Conservation (phyloP, 2,888 invertebrate genomes). For the Tuberolachnus salignus region DNA sequence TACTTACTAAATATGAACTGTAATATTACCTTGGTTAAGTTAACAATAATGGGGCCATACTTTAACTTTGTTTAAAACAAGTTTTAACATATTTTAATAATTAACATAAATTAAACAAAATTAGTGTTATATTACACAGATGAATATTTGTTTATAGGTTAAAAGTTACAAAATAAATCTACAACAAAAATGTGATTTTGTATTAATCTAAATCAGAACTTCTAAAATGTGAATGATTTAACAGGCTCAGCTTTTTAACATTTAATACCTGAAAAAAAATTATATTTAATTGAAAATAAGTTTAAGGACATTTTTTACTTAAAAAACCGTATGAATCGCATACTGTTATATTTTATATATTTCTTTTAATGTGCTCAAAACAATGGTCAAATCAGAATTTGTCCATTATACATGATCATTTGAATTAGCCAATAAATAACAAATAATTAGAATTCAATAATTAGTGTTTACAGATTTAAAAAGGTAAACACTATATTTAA, state of each 20-base stretch:
- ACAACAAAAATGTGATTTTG: neutral
- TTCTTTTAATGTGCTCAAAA: neutral
- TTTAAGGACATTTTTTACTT: neutral
- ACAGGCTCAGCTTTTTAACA: slow-evolving; percentile 48
- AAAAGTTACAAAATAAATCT: neutral
- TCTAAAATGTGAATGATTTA: slow-evolving; percentile 53
- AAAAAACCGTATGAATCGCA: neutral
- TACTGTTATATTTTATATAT: neutral
- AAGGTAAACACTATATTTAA: too few relatives aligned
- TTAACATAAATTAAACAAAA: too few relatives aligned
- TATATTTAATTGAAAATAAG: neutral
- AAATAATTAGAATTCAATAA: too few relatives aligned
- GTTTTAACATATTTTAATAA: too few relatives aligned
- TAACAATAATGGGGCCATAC: too few relatives aligned
- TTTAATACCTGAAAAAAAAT: slow-evolving; percentile 47
- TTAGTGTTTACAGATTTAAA: too few relatives aligned
- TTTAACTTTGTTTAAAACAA: too few relatives aligned
- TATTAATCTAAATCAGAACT: slow-evolving; percentile 37
- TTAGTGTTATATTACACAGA: too few relatives aligned
- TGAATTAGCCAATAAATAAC: neutral
- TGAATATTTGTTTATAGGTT: too few relatives aligned
- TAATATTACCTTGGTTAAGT: neutral
- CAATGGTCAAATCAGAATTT: neutral
- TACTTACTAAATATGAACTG: neutral
- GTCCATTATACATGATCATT: too few relatives aligned